phyloP scores from a whole-genome alignment of 2,888 invertebrate species.

The Gandaritis pyraliata region DNA sequence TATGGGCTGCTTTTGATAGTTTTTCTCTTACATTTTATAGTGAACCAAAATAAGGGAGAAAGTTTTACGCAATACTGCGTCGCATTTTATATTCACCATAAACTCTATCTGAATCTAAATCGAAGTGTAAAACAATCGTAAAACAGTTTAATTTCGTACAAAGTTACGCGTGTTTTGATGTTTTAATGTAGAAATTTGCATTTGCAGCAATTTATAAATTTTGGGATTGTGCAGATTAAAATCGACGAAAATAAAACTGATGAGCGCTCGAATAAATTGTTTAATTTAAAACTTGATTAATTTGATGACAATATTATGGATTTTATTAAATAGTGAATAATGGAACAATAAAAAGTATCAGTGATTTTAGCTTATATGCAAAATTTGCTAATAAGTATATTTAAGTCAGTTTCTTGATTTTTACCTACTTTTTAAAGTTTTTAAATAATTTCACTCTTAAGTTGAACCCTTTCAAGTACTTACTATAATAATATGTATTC shows the following conservation, averaged over 20 bases:
- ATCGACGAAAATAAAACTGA: slow-evolving; percentile 20
- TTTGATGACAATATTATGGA: not conserved
- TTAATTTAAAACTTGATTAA: slow-evolving; percentile 11
- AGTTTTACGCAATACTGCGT: slow-evolving; percentile 30
- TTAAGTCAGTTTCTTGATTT: not conserved
- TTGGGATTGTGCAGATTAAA: slow-evolving; percentile 17
- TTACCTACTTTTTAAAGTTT: slow-evolving; percentile 2
- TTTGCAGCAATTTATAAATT: slow-evolving; percentile 34
- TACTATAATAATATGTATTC: too few relatives aligned
- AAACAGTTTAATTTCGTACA: slow-evolving; percentile 47
- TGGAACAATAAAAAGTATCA: not conserved
- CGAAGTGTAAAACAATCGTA: slow-evolving; percentile 54
- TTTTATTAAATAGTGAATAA: not conserved
- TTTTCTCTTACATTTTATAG: not conserved
- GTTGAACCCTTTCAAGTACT: too few relatives aligned
- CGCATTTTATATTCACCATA: slow-evolving; percentile 45
- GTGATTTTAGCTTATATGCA: not conserved
- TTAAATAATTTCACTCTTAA: not conserved
- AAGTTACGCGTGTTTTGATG: slow-evolving; percentile 43
- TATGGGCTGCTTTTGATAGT: not conserved
- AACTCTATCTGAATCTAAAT: slow-evolving; percentile 55
- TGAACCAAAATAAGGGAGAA: slow-evolving; percentile 4
- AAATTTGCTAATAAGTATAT: too few relatives aligned
- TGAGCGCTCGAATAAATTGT: slow-evolving; percentile 11
- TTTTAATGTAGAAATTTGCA: slow-evolving; percentile 37